Percentiles rank a stretch among this genome's conserved stretches.
Conservation (phyloP, 1,140 invertebrate species). For the Anoplolepis gracilipes region DNA sequence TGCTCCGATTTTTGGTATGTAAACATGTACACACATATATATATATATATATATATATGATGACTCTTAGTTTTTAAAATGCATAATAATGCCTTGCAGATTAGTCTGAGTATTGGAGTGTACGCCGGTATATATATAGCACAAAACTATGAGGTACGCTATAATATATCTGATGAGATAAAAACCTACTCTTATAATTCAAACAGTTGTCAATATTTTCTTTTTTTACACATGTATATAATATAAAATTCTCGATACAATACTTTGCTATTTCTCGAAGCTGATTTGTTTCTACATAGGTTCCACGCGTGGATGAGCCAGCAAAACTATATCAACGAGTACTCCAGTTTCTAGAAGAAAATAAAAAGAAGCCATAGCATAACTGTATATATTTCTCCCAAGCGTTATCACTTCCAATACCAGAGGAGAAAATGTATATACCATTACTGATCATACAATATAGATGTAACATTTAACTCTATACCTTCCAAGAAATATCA, state of each 20-base stretch:
- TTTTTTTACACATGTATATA: background rate
- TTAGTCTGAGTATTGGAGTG: slow-evolving; percentile 91
- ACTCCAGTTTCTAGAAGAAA: slow-evolving; percentile 89
- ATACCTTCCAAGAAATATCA: background rate
- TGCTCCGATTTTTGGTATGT: slow-evolving; percentile 60
- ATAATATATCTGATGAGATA: slow-evolving; percentile 31
- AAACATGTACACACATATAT: background rate
- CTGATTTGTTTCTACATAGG: slow-evolving; percentile 85
- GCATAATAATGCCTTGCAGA: slow-evolving; percentile 86
- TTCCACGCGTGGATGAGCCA: slow-evolving; percentile 94
- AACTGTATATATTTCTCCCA: slow-evolving; percentile 36
- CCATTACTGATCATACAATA: slow-evolving; percentile 7
- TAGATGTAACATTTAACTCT: background rate
- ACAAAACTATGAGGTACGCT: slow-evolving; percentile 93
- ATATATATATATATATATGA: background rate
- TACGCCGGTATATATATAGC: slow-evolving; percentile 93
- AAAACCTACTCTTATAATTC: slow-evolving; percentile 40
- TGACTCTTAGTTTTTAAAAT: background rate
- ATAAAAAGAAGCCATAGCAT: slow-evolving; percentile 86
- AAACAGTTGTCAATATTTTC: background rate
- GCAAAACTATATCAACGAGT: slow-evolving; percentile 89
- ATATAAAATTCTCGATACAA: no score
- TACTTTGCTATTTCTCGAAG: background rate
- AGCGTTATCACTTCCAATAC: background rate
- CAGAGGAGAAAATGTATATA: background rate